These are phyloP conservation scores for Anseranas semipalmata DNA, from an alignment of 2,113 vertebrate genomes.

Conservation along the genomic window DNA sequence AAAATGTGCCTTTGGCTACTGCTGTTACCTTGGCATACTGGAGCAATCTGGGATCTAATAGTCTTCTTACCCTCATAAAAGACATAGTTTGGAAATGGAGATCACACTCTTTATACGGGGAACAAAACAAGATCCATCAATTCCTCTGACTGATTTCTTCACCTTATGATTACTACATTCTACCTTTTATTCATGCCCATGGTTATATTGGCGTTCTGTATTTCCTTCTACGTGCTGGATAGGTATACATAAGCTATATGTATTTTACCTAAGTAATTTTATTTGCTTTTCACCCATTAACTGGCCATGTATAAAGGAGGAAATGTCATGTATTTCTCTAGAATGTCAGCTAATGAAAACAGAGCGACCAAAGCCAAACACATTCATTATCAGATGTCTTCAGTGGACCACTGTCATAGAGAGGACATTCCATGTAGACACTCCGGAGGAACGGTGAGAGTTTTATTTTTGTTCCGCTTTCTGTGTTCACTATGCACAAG, in stretches of 20 bases:
- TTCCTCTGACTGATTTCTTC: background rate
- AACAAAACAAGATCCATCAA: background rate
- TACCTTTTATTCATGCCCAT: background rate
- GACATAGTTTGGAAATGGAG: background rate
- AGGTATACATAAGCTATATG: background rate
- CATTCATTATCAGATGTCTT: constrained; percentile 97
- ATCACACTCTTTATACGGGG: background rate
- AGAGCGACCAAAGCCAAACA: constrained; percentile 96
- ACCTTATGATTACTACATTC: background rate
- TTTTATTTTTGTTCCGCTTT: background rate
- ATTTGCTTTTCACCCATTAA: background rate
- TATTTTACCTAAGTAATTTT: background rate
- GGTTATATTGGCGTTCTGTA: background rate
- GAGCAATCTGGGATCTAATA: background rate
- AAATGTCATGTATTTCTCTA: constrained; percentile 69
- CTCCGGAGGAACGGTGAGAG: constrained; percentile 92
- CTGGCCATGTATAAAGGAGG: background rate
- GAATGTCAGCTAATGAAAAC: constrained; percentile 99
- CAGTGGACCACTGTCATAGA: constrained; percentile 99
- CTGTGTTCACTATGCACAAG: background rate
- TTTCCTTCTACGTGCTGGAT: background rate
- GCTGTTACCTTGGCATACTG: constrained; percentile 42
- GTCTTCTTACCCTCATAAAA: background rate
- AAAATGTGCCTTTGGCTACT: constrained; percentile 55
- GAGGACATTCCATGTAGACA: constrained; percentile 95